A percentile compares a stretch with the other conserved stretches of the same genome.
These are phyloP conservation scores for Porites lobata DNA, from an alignment of 92 coral and sea anemone genomes.

Conservation along the genomic window DNA sequence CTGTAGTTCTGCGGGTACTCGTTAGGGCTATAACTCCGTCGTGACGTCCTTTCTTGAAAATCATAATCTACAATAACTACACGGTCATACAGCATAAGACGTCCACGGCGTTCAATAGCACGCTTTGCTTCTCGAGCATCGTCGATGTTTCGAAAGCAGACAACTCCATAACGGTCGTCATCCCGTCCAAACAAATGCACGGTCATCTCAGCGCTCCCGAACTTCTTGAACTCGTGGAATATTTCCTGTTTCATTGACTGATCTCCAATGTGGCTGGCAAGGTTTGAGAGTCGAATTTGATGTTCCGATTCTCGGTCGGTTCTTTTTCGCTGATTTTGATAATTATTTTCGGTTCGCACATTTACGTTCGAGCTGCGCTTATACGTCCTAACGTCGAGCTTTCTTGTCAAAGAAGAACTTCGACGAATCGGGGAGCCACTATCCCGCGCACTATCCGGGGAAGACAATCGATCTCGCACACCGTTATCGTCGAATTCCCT, in stretches of 20 bases:
- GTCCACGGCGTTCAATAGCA: constrained; percentile 93
- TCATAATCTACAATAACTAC: constrained; percentile 87
- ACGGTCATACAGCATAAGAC: constrained; percentile 89
- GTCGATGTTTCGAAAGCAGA: constrained; percentile 94
- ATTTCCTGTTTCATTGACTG: constrained; percentile 91
- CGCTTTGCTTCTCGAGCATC: constrained; percentile 97
- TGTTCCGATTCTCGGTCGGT: constrained; percentile 92
- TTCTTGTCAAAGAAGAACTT: constrained; percentile 95
- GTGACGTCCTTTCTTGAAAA: constrained; percentile 85
- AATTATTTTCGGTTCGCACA: constrained; percentile 95
- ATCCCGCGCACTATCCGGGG: constrained; percentile 99
- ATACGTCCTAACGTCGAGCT: constrained; percentile 92
- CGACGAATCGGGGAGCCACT: constrained; percentile 98
- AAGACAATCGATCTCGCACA: constrained; percentile 92
- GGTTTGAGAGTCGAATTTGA: constrained; percentile 92
- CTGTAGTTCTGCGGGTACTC: constrained; percentile 84
- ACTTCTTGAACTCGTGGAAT: constrained; percentile 98
- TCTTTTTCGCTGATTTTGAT: constrained; percentile 87
- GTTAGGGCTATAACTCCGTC: constrained; percentile 90
- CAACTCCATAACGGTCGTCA: constrained; percentile 98
- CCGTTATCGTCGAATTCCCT: constrained; percentile 93
- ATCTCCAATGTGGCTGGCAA: constrained; percentile 91
- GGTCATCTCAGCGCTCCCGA: constrained; percentile 86
- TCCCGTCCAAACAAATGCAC: constrained; percentile 97
- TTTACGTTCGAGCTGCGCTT: constrained; percentile 90